Conservation (phyloP, 2,797 vertebrate species). For the Crocodylus rhombifer region DNA sequence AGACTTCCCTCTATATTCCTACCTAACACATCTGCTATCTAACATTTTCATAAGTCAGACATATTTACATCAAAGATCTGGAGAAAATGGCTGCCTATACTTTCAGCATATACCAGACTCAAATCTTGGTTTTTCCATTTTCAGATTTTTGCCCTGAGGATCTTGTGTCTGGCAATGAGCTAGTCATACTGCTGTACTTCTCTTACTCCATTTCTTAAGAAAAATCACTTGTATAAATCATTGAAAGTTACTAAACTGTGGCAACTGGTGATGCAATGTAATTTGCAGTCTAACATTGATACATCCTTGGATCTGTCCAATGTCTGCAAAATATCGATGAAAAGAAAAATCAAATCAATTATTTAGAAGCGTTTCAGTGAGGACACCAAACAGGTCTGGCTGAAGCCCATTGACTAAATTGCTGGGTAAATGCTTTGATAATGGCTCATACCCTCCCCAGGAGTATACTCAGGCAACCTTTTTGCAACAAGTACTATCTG, state of each 20-base stretch:
- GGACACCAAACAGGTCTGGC: neutral
- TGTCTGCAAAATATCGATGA: conserved; percentile 42
- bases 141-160: conserved; percentile 39
- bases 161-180: conserved; percentile 44
- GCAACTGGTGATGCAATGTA: conserved; percentile 36
- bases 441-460: neutral
- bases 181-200: conserved; percentile 24
- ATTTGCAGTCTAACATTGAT: conserved; percentile 37
- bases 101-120: conserved; percentile 22
- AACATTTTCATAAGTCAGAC: neutral
- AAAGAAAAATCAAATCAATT: conserved; percentile 49
- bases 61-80: neutral
- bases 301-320: conserved; percentile 52
- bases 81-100: conserved; percentile 17
- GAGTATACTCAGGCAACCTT: neutral
- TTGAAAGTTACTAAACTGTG: conserved; percentile 52
- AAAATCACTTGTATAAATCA: conserved; percentile 60
- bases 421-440: neutral
- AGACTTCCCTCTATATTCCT: neutral
- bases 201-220: conserved; percentile 18
- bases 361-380: neutral
- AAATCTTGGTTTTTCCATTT: conserved; percentile 17
- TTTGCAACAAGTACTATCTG: neutral
- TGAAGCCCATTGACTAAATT: neutral
- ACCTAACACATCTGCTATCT: neutral